Base-by-base conservation (phyloP, 2,888 invertebrate species). In the Julus scandinavius region DNA sequence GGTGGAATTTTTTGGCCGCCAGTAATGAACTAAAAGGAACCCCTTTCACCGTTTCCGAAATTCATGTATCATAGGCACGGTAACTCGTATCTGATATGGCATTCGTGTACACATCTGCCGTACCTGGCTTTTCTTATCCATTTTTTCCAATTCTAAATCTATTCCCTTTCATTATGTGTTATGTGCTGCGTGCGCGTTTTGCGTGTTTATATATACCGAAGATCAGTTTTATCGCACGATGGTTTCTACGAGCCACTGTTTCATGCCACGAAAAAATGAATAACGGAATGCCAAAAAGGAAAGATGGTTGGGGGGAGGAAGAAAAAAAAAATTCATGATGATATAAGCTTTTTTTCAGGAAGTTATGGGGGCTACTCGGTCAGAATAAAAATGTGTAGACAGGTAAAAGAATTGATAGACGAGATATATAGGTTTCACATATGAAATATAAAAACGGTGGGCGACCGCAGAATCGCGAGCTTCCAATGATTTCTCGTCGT, bases 301-400 rank as follows among this genome's bases (percentile, higher is more conserved):
- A 80, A 38, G 72, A 72, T 72, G 72, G 72, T 29, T 29, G 29
- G 72, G 72, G 45, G 45, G 45, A 45, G 7, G n/a, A 29, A 29
- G 29, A 29, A 29, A 29, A 29, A 29, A 80, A 63, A 63, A 80
- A 80, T 80, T 80, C 80, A 38, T 29, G 80, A 72, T 72, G 72
- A 80, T 80, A 80, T 80, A 80, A 80, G 80, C 80, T 80, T 80
- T 80, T 45, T 80, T 80, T 38, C 38, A 15, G 29, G 29, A 29
- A 80, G 80, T 80, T 80, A 80, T 80, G 80, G 80, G 72, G 80
- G 80, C 80, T 80, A 80, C 80, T 80, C 80, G 80, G 38, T 29
- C 80, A 80, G 80, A 80, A 80, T 80, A 80, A 38, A 80, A 80
- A 80, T 40, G 80, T 38, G 80, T 38, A 40, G 38, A 80, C 80